A percentile compares a stretch with the other conserved stretches of the same genome.
These are phyloP conservation scores for Haliaeetus leucogaster DNA, from an alignment of 2,113 vertebrate species.

Conservation along the genomic window DNA sequence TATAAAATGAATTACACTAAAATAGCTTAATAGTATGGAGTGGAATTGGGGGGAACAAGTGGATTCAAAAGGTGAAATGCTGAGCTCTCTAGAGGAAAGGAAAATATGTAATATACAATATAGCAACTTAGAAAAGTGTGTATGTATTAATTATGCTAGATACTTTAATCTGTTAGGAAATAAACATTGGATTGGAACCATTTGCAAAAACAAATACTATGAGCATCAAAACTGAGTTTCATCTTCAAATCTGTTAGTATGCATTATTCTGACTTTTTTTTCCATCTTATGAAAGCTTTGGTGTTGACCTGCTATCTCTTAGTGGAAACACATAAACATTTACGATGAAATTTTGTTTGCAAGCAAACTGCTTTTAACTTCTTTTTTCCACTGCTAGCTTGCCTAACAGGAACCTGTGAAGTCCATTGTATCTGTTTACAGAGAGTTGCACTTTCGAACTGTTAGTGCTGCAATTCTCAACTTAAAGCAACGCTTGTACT, in stretches of 20 bases:
- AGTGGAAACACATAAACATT: background rate
- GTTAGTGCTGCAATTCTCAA: background rate
- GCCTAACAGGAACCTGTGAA: background rate
- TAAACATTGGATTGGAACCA: background rate
- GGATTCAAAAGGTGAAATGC: background rate
- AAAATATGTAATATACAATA: background rate
- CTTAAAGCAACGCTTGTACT: background rate
- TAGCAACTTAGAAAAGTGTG: background rate
- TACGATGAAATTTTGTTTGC: constrained; percentile 12
- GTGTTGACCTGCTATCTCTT: constrained; percentile 7
- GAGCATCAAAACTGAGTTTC: background rate
- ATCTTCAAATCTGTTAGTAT: constrained; percentile 16
- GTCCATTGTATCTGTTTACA: background rate
- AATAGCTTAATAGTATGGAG: background rate
- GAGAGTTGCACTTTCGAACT: background rate
- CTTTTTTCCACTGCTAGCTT: background rate
- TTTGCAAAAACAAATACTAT: background rate
- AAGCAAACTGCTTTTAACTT: constrained; percentile 12
- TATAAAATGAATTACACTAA: background rate
- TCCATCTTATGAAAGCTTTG: background rate
- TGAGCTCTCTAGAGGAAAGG: background rate
- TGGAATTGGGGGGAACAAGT: background rate
- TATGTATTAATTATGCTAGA: background rate
- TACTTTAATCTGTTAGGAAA: background rate
- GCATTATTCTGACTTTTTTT: constrained; percentile 11